Evolutionary conservation across 2,888 invertebrate genomes (phyloP).

Genomic region (Dorcus parallelipipedus): DNA sequence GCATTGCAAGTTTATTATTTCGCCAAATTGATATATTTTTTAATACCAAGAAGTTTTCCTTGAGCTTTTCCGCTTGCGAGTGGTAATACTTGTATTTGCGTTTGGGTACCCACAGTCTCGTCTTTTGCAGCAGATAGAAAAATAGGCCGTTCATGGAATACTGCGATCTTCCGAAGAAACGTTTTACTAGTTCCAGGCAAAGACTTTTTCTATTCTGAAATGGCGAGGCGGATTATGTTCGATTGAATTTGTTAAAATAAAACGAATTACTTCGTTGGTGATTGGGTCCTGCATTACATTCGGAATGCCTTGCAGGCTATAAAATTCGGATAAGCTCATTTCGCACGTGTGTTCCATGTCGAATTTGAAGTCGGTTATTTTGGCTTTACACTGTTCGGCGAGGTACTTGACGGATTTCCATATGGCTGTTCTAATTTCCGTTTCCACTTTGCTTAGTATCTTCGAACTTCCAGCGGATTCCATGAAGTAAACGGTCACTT

Average conservation of each 20-base stretch:
- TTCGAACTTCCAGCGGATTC: conserved; percentile 8
- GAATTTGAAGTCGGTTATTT: conserved; percentile 20
- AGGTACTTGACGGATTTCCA: conserved; percentile 53
- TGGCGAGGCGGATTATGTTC: neutral
- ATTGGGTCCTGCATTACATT: conserved; percentile 49
- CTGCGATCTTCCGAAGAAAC: conserved; percentile 15
- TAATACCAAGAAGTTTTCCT: too few species aligned
- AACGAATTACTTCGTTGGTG: neutral
- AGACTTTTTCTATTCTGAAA: conserved; percentile 14
- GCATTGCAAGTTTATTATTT: neutral
- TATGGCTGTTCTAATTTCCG: conserved; percentile 54
- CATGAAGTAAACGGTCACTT: conserved; percentile 21
- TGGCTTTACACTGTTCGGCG: conserved; percentile 49
- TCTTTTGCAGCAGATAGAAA: conserved; percentile 7
- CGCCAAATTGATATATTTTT: neutral
- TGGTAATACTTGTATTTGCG: conserved; percentile 9
- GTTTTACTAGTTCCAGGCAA: conserved; percentile 18
- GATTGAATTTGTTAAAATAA: neutral
- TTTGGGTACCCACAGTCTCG: conserved; percentile 10
- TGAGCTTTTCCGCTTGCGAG: too few species aligned
- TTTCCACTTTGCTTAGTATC: conserved; percentile 42
- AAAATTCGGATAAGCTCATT: conserved; percentile 52
- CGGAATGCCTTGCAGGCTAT: conserved; percentile 55
- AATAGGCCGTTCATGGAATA: conserved; percentile 18
- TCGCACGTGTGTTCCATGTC: conserved; percentile 53